These are phyloP conservation scores for Kryptolebias ocellatus DNA, from an alignment of 2,797 vertebrate genomes.

Conservation along the genomic window DNA sequence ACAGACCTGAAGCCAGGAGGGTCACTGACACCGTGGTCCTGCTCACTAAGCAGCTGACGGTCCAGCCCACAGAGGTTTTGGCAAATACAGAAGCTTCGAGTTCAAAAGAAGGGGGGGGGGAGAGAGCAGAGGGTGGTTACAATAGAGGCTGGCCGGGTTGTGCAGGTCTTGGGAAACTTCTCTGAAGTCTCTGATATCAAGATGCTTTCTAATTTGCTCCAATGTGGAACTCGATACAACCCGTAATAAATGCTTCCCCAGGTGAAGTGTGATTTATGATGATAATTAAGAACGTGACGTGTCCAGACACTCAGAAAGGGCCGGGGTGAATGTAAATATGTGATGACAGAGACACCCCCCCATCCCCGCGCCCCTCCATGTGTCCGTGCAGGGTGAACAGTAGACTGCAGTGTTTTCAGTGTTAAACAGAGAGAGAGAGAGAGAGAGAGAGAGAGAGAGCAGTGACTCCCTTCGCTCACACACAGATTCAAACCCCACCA, in stretches of 20 bases:
- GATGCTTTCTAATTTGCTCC: slow-evolving; percentile 7
- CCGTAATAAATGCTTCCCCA: not conserved
- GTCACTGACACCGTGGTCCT: not conserved
- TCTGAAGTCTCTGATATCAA: slow-evolving; percentile 11
- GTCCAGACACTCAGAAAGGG: slow-evolving; percentile 21
- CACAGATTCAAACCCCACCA: slow-evolving; percentile 26
- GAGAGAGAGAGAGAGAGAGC: slow-evolving; percentile 22
- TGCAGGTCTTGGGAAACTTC: slow-evolving; percentile 13
- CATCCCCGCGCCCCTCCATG: not conserved
- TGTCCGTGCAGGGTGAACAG: slow-evolving; percentile 63
- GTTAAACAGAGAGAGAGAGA: slow-evolving; percentile 13
- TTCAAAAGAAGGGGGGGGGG: not conserved
- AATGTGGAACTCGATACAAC: slow-evolving; percentile 8
- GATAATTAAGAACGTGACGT: slow-evolving; percentile 3
- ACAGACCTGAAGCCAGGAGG: not conserved
- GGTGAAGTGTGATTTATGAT: slow-evolving; percentile 10
- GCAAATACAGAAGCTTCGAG: slow-evolving; percentile 6
- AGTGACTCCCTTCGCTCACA: slow-evolving; percentile 35
- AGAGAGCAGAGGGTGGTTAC: not conserved
- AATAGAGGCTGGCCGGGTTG: not conserved
- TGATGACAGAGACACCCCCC: slow-evolving; percentile 52
- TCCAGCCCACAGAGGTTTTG: slow-evolving; percentile 3
- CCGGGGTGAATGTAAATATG: slow-evolving; percentile 27
- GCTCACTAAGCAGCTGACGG: slow-evolving; percentile 6
- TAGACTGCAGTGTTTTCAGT: slow-evolving; percentile 61